A percentile compares a stretch with the other conserved stretches of the same genome.
phyloP scores from a whole-genome alignment of 1,140 invertebrate genomes.

The Macrotrachela quadricornifera region DNA sequence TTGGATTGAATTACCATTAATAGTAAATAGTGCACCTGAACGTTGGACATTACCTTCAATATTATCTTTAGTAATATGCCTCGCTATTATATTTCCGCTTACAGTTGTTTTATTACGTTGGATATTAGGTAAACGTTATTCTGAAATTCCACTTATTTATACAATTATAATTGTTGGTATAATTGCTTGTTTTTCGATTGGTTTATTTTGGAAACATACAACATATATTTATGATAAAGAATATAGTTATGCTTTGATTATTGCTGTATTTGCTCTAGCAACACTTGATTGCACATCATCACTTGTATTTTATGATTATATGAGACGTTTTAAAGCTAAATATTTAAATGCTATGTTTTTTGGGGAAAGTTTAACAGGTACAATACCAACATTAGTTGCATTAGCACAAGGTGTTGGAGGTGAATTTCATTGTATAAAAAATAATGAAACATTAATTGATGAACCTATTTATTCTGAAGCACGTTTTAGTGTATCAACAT shows the following conservation, averaged over 20 bases:
- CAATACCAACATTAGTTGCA: slow-evolving; percentile 59
- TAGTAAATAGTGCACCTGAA: slow-evolving; percentile 59
- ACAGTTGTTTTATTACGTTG: slow-evolving; percentile 9
- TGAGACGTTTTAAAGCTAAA: slow-evolving; percentile 49
- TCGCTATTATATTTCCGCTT: slow-evolving; percentile 62
- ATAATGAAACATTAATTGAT: too few relatives aligned
- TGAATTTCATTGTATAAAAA: slow-evolving; percentile 17
- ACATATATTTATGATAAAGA: neutral
- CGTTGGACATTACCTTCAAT: slow-evolving; percentile 64
- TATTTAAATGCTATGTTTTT: slow-evolving; percentile 46
- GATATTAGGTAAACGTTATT: neutral
- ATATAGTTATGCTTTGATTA: slow-evolving; percentile 33
- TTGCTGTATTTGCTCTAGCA: slow-evolving; percentile 52
- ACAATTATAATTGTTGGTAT: neutral
- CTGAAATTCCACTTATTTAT: neutral
- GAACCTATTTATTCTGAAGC: neutral
- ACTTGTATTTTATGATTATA: slow-evolving; percentile 66
- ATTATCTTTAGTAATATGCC: slow-evolving; percentile 51
- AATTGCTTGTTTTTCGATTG: neutral
- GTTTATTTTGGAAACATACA: neutral
- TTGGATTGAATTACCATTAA: slow-evolving; percentile 63
- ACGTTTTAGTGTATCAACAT: neutral
- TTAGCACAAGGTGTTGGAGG: slow-evolving; percentile 50
- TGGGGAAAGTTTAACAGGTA: slow-evolving; percentile 59
- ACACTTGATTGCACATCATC: slow-evolving; percentile 75